phyloP scores from a whole-genome alignment of 2,113 vertebrate genomes.

The Zosterops japonicus region DNA sequence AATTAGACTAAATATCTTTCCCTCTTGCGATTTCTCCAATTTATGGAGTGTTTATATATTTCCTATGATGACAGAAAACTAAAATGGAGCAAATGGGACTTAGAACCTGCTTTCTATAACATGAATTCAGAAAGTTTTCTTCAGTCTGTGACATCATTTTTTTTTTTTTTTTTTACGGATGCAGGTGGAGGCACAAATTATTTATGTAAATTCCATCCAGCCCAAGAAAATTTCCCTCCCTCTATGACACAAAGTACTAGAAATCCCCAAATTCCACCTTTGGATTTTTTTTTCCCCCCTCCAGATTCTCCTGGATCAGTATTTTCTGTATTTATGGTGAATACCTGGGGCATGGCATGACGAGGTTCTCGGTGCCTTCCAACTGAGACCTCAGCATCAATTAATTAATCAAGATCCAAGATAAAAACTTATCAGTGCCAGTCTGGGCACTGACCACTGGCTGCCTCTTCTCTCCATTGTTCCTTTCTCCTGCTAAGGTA shows the following conservation, averaged over 20 bases:
- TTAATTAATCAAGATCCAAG: constrained; percentile 11
- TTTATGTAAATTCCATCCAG: not conserved
- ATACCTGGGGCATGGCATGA: not conserved
- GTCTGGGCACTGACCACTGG: not conserved
- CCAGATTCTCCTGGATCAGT: not conserved
- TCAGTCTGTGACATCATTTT: not conserved
- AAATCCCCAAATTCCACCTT: not conserved
- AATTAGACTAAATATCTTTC: not conserved
- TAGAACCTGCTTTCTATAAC: not conserved
- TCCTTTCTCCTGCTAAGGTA: not conserved
- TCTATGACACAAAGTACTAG: not conserved
- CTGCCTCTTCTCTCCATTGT: not conserved
- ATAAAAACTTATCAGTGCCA: not conserved
- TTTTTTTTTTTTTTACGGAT: no score
- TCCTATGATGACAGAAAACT: not conserved
- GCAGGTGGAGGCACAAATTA: not conserved
- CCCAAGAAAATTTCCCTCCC: not conserved
- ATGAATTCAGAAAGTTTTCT: not conserved
- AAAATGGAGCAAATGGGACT: not conserved
- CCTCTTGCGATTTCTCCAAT: not conserved
- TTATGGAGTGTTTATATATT: not conserved
- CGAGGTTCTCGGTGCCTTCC: not conserved
- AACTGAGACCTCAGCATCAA: not conserved
- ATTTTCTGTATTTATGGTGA: not conserved
- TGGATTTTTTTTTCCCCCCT: not conserved